Evolutionary conservation across 2,888 invertebrate species (phyloP).

Genomic region (Melanostoma mellinum): DNA sequence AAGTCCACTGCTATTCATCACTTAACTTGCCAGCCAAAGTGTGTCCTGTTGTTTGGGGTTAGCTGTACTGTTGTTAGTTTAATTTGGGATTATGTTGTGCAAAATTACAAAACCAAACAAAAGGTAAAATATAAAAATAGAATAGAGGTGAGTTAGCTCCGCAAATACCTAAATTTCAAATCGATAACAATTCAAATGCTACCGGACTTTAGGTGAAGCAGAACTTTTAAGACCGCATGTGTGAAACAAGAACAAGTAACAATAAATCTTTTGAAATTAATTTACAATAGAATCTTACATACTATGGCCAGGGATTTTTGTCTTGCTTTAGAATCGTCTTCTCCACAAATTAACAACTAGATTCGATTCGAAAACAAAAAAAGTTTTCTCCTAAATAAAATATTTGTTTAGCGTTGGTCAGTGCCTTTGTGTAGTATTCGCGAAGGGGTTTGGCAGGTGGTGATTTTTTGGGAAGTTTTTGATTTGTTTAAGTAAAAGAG

Average conservation of each 20-base stretch:
- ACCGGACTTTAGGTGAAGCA: constrained; percentile 68
- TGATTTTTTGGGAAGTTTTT: not conserved
- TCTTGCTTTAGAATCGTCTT: constrained; percentile 56
- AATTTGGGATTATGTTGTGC: constrained; percentile 44
- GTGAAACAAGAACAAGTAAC: constrained; percentile 69
- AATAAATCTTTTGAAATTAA: constrained; percentile 60
- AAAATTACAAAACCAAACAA: constrained; percentile 35
- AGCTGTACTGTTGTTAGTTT: constrained; percentile 9
- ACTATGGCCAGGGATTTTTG: constrained; percentile 68
- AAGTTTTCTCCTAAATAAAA: constrained; percentile 39
- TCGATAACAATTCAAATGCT: constrained; percentile 55
- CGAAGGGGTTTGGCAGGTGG: constrained; percentile 62
- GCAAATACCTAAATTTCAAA: constrained; percentile 60
- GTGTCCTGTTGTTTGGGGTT: constrained; percentile 1
- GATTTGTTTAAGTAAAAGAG: constrained; percentile 30
- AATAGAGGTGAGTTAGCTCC: constrained; percentile 23
- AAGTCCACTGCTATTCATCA: constrained; percentile 40
- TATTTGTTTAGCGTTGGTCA: constrained; percentile 70
- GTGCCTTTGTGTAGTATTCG: constrained; percentile 64
- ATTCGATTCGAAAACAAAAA: constrained; percentile 55
- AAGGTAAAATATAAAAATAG: constrained; percentile 4
- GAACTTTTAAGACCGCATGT: constrained; percentile 46
- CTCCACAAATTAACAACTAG: constrained; percentile 50
- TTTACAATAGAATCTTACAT: constrained; percentile 70
- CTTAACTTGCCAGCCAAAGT: constrained; percentile 31